Evolutionary conservation across 2,888 invertebrate genomes (phyloP).

Genomic region (Calameuta filiformis): DNA sequence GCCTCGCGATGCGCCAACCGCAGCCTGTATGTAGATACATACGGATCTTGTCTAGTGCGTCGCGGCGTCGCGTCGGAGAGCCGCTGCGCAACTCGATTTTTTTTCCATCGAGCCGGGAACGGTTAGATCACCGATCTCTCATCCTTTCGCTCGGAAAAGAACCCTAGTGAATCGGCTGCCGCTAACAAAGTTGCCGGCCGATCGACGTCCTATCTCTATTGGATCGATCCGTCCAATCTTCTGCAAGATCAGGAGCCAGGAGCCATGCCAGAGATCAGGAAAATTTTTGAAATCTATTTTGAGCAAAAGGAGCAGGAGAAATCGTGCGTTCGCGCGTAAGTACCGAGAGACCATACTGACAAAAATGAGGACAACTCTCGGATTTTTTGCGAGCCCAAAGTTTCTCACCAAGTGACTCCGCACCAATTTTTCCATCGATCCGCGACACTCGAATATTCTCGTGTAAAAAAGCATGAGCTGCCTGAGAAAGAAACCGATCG

Average conservation of each 20-base stretch:
- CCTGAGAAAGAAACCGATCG: constrained; percentile 42
- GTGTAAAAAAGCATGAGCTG: not conserved
- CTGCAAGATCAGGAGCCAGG: too few relatives aligned
- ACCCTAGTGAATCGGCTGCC: not conserved
- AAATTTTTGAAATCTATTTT: too few relatives aligned
- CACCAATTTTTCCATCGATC: not conserved
- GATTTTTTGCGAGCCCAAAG: not conserved
- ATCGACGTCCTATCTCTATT: not conserved
- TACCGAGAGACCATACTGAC: not conserved
- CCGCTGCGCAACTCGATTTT: not conserved
- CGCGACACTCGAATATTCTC: not conserved
- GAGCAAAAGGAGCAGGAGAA: too few relatives aligned
- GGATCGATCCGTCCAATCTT: too few relatives aligned
- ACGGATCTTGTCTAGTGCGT: too few relatives aligned
- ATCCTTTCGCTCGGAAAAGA: not conserved
- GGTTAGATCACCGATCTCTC: not conserved
- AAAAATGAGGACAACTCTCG: not conserved
- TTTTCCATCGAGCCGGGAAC: not conserved
- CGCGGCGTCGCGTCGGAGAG: not conserved
- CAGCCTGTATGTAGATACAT: too few relatives aligned
- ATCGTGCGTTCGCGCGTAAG: too few relatives aligned
- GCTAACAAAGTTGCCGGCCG: too few relatives aligned
- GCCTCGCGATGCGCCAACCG: too few relatives aligned
- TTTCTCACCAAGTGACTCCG: not conserved
- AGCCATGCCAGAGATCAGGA: too few relatives aligned